phyloP scores from a whole-genome alignment of 1,140 invertebrate species.

The Brachionus sp. region DNA sequence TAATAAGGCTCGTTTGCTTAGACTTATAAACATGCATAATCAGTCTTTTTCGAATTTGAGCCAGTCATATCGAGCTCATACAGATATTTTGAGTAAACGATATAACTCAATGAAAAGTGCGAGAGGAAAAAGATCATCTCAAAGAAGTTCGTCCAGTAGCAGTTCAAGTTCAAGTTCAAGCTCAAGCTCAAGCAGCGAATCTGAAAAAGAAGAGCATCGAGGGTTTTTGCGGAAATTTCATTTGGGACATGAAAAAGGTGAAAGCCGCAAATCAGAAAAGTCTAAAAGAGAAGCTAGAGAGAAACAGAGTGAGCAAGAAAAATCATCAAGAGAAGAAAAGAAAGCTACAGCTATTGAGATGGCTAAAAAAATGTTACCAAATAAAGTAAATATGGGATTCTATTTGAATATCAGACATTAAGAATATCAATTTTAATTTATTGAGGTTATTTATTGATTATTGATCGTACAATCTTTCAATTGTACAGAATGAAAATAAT shows the following conservation, averaged over 20 bases:
- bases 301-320: not conserved
- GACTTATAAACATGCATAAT: constrained; percentile 16
- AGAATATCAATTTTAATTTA: not conserved
- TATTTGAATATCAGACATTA: constrained; percentile 21
- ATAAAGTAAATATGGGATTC: not conserved
- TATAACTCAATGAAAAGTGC: not conserved
- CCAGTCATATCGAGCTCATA: not conserved
- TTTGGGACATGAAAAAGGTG: not conserved
- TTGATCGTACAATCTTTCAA: constrained; percentile 30
- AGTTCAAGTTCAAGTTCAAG: not conserved
- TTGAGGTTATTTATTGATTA: not conserved
- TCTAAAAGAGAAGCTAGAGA: not conserved
- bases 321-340: not conserved
- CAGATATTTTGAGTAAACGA: not conserved
- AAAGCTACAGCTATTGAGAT: not conserved
- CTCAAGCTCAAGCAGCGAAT: not conserved
- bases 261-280: not conserved
- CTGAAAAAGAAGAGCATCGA: not conserved
- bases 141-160: not conserved
- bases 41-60: not conserved
- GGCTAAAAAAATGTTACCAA: not conserved
- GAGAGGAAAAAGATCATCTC: not conserved
- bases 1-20: not conserved
- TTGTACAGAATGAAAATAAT: constrained; percentile 17
- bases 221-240: not conserved